These are phyloP conservation scores for Cantharis flavilabris DNA, from an alignment of 2,888 invertebrate genomes.

Conservation along the genomic window DNA sequence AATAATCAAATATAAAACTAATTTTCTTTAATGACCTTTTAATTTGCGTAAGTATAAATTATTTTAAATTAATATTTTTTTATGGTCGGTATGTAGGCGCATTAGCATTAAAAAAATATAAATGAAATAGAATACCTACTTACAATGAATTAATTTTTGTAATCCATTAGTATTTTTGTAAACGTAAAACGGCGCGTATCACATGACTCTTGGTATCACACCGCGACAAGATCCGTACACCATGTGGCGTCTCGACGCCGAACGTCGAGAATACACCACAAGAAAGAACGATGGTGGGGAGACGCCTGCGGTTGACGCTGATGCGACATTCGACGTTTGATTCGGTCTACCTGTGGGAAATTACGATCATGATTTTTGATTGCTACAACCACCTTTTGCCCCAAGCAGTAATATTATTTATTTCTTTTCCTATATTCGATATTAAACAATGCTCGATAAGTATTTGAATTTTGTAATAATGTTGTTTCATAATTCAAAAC, in stretches of 20 bases:
- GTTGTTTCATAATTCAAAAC: not conserved
- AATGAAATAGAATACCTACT: not conserved
- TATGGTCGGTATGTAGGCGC: too few relatives aligned
- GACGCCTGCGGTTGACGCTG: conserved; percentile 49
- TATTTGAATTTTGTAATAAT: not conserved
- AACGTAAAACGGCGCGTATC: conserved; percentile 22
- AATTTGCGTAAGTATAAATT: not conserved
- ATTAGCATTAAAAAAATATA: not conserved
- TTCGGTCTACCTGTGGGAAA: conserved; percentile 49
- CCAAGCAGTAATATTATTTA: conserved; percentile 13
- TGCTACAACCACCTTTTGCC: conserved; percentile 25
- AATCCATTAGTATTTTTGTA: not conserved
- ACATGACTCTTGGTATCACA: conserved; percentile 13
- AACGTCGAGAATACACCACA: conserved; percentile 38
- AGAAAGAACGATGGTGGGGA: conserved; percentile 38
- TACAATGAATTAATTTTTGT: not conserved
- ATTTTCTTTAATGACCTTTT: not conserved
- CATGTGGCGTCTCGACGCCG: conserved; percentile 50
- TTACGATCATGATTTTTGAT: conserved; percentile 33
- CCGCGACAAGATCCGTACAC: conserved; percentile 36
- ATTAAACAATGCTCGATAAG: not conserved
- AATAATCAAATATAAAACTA: not conserved
- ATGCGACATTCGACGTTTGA: conserved; percentile 46
- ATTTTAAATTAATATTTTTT: not conserved
- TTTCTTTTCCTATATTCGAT: conserved; percentile 7